Conservation (phyloP, 2,888 invertebrate species). For the Cheilosia scutellata region DNA sequence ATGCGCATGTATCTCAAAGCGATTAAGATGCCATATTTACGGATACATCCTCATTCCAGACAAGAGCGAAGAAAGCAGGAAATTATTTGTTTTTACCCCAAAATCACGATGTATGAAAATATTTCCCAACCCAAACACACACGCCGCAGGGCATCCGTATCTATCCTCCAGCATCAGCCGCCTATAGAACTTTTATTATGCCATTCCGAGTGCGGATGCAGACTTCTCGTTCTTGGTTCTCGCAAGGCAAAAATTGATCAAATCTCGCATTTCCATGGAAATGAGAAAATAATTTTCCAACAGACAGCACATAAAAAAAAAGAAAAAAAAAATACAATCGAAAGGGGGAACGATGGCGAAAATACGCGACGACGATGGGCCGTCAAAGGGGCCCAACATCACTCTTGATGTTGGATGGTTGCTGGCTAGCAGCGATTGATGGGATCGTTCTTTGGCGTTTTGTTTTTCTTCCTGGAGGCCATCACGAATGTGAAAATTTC, state of each 20-base stretch:
- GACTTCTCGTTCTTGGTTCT: constrained; percentile 1
- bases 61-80: neutral
- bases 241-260: constrained; percentile 56
- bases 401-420: constrained; percentile 25
- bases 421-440: constrained; percentile 51
- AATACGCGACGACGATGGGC: constrained; percentile 22
- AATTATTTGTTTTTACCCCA: constrained; percentile 26
- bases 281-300: constrained; percentile 72
- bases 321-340: constrained; percentile 17
- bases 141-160: neutral
- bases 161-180: constrained; percentile 3
- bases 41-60: constrained; percentile 9
- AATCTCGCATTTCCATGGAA: constrained; percentile 72
- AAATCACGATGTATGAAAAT: constrained; percentile 44
- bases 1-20: constrained; percentile 2
- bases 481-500: constrained; percentile 69
- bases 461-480: constrained; percentile 39
- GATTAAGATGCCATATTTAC: constrained; percentile 33
- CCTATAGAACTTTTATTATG: constrained; percentile 17
- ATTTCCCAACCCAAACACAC: constrained; percentile 31
- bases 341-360: constrained; percentile 14
- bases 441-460: constrained; percentile 45
- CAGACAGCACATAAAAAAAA: constrained; percentile 41
- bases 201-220: neutral
- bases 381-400: constrained; percentile 41